Percentiles rank a stretch among this genome's conserved stretches.
Conservation (phyloP, 2,888 invertebrate species). For the Allolobophora icterica region DNA sequence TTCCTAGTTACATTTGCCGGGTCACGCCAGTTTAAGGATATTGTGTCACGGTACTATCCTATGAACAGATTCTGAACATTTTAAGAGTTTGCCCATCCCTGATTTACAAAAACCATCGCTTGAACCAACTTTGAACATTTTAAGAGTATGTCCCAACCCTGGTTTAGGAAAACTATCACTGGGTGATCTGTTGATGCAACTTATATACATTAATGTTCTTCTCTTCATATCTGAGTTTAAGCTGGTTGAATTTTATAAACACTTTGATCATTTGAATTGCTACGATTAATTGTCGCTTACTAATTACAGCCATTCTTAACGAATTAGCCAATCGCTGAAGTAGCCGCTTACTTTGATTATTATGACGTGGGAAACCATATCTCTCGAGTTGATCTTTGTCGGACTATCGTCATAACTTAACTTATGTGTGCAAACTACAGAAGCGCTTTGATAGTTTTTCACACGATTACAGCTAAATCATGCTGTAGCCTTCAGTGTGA, state of each 20-base stretch:
- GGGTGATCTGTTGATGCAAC: too few relatives aligned
- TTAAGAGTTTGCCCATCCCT: too few relatives aligned
- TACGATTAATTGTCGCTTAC: neutral
- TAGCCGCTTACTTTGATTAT: neutral
- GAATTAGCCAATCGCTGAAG: neutral
- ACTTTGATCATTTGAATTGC: neutral
- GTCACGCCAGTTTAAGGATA: neutral
- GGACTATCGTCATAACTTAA: too few relatives aligned
- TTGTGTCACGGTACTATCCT: too few relatives aligned
- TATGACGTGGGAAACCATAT: constrained; percentile 2
- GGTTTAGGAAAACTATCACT: neutral
- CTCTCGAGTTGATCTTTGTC: neutral
- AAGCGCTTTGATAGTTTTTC: neutral
- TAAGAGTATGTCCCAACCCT: too few relatives aligned
- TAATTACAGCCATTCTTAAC: neutral
- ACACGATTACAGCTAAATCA: neutral
- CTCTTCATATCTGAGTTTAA: neutral
- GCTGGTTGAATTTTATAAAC: neutral
- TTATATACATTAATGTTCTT: neutral
- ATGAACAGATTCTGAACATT: too few relatives aligned
- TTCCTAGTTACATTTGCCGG: neutral
- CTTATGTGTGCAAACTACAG: too few relatives aligned
- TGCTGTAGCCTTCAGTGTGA: neutral
- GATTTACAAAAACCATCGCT: too few relatives aligned
- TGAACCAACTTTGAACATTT: too few relatives aligned